Conservation (phyloP, 2,888 invertebrate genomes). For the Andrena dorsata region DNA sequence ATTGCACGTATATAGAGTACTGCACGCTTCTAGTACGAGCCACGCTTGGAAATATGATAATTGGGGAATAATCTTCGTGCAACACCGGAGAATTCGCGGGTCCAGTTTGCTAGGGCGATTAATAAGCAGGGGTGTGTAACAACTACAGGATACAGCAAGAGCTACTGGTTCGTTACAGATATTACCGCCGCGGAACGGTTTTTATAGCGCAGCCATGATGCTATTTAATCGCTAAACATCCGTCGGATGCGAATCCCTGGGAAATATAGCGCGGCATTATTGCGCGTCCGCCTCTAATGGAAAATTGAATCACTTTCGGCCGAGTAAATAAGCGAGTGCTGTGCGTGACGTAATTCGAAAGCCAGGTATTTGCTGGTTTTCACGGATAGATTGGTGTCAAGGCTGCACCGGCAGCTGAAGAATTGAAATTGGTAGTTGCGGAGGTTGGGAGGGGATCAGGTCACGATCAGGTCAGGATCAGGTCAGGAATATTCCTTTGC, state of each 20-base stretch:
- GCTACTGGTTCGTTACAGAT: constrained; percentile 38
- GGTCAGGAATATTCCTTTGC: too few relatives aligned
- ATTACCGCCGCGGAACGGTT: constrained; percentile 20
- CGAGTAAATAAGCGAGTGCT: constrained; percentile 14
- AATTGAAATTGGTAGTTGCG: neutral
- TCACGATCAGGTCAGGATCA: too few relatives aligned
- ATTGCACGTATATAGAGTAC: too few relatives aligned
- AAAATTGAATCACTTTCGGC: constrained; percentile 44
- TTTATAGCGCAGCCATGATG: constrained; percentile 25
- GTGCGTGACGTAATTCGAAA: constrained; percentile 33
- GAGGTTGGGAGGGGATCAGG: neutral
- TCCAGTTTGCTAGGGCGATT: neutral
- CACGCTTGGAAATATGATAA: too few relatives aligned
- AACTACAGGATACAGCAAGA: neutral
- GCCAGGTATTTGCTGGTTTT: constrained; percentile 2
- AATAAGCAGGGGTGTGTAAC: constrained; percentile 24
- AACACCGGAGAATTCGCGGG: neutral
- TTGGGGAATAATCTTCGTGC: too few relatives aligned
- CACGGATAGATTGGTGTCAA: neutral
- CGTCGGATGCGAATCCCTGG: constrained; percentile 16
- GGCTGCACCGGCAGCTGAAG: neutral
- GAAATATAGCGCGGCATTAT: constrained; percentile 34
- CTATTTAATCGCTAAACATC: constrained; percentile 23
- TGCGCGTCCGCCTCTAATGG: constrained; percentile 20
- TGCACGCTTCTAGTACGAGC: too few relatives aligned